A percentile compares a stretch with the other conserved stretches of the same genome.
Conservation (phyloP, 2,888 invertebrate genomes). For the Sesia bembeciformis region DNA sequence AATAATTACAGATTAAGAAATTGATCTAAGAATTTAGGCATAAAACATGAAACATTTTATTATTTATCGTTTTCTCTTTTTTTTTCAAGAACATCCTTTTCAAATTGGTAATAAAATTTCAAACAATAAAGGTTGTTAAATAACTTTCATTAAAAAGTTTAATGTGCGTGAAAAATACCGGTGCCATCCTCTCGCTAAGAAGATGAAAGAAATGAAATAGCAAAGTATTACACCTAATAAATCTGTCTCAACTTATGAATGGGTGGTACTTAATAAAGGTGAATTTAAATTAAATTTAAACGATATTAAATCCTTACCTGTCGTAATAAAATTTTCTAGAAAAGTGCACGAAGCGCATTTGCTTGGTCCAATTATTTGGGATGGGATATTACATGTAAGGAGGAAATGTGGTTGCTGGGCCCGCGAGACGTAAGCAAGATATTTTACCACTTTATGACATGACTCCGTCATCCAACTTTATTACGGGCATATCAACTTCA, state of each 20-base stretch:
- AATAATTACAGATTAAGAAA: too few relatives aligned
- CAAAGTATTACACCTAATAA: not conserved
- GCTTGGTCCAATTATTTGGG: conserved; percentile 38
- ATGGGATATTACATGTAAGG: conserved; percentile 12
- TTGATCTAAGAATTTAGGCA: too few relatives aligned
- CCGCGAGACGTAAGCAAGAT: conserved; percentile 13
- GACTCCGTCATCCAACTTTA: conserved; percentile 27
- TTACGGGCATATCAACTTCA: conserved; percentile 11
- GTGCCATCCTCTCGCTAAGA: not conserved
- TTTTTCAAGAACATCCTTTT: too few relatives aligned
- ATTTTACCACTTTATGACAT: conserved; percentile 35
- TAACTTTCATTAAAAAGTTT: too few relatives aligned
- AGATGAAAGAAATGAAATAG: not conserved
- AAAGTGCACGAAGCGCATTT: conserved; percentile 26
- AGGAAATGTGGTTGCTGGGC: not conserved
- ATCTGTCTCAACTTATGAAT: not conserved
- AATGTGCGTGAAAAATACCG: too few relatives aligned
- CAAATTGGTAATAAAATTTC: too few relatives aligned
- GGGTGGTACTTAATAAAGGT: not conserved
- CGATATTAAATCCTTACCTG: conserved; percentile 8
- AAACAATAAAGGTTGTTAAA: too few relatives aligned
- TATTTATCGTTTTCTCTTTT: too few relatives aligned
- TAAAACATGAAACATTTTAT: too few relatives aligned
- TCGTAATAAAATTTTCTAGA: conserved; percentile 37
- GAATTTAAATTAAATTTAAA: not conserved